phyloP scores from a whole-genome alignment of 1,140 invertebrate genomes.

The Aporrectodea caliginosa region DNA sequence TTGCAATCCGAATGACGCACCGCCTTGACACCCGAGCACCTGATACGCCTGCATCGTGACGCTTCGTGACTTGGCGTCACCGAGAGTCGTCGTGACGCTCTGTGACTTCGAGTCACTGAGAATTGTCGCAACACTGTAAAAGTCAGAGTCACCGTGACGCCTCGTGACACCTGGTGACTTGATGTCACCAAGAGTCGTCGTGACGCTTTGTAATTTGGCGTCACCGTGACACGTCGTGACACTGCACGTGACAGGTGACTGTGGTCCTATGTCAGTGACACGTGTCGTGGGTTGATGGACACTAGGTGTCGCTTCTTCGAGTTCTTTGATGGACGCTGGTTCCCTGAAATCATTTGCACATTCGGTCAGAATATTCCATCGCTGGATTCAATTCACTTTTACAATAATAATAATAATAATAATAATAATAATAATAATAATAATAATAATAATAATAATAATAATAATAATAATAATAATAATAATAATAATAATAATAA shows the following conservation, averaged over 20 bases:
- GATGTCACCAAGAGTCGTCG: background rate
- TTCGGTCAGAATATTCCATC: too few relatives aligned
- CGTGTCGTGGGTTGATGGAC: too few relatives aligned
- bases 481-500: background rate
- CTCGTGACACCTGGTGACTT: background rate
- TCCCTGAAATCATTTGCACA: too few relatives aligned
- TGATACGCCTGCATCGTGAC: conserved; percentile 24
- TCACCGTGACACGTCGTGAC: background rate
- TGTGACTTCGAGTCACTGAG: background rate
- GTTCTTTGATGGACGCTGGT: too few relatives aligned
- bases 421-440: conserved; percentile 5
- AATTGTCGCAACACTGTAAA: background rate
- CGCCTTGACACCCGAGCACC: conserved; percentile 17
- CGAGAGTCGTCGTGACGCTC: background rate
- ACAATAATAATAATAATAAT: conserved; percentile 7
- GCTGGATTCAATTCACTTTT: too few relatives aligned
- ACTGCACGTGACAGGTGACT: too few relatives aligned
- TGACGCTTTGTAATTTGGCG: background rate
- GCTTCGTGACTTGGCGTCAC: background rate
- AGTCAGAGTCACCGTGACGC: background rate
- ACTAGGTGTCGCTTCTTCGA: too few relatives aligned
- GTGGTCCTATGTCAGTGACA: too few relatives aligned
- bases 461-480: background rate
- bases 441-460: background rate
- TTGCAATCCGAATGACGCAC: conserved; percentile 9